These are phyloP conservation scores for Lasaia peninsularis DNA, from an alignment of 1,140 invertebrate genomes.

Conservation along the genomic window DNA sequence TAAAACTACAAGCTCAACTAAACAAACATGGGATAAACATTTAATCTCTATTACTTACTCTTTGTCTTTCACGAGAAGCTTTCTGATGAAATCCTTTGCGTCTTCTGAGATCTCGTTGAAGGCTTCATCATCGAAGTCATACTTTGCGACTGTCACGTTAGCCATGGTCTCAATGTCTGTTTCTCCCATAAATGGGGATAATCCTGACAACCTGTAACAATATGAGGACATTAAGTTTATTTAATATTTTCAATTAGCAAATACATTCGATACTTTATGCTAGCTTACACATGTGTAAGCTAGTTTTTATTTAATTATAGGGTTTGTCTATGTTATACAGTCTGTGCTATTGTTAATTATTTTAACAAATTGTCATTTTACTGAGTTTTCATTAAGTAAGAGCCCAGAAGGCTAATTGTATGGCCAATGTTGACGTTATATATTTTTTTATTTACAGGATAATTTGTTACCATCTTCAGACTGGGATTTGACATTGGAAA, in stretches of 20 bases:
- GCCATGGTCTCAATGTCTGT: slow-evolving; percentile 98
- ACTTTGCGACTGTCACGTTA: slow-evolving; percentile 96
- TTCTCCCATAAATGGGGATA: slow-evolving; percentile 99
- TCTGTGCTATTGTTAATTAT: no score
- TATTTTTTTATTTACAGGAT: no score
- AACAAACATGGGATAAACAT: neutral
- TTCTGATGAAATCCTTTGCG: slow-evolving; percentile 94
- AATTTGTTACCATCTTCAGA: no score
- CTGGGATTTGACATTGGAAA: no score
- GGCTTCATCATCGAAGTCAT: slow-evolving; percentile 96
- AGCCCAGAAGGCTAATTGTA: no score
- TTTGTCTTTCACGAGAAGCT: slow-evolving; percentile 92
- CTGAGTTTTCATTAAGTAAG: no score
- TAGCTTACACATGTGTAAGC: no score
- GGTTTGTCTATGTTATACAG: no score
- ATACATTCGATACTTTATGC: no score
- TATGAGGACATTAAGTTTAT: neutral
- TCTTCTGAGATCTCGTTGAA: slow-evolving; percentile 94
- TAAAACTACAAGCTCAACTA: neutral
- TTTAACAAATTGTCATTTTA: no score
- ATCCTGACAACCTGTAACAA: slow-evolving; percentile 90
- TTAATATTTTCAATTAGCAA: neutral
- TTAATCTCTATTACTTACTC: slow-evolving; percentile 82
- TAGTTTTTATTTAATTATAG: no score
- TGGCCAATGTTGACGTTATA: no score